These are phyloP conservation scores for Gallinago media DNA, from an alignment of 2,113 vertebrate species.

Conservation along the genomic window DNA sequence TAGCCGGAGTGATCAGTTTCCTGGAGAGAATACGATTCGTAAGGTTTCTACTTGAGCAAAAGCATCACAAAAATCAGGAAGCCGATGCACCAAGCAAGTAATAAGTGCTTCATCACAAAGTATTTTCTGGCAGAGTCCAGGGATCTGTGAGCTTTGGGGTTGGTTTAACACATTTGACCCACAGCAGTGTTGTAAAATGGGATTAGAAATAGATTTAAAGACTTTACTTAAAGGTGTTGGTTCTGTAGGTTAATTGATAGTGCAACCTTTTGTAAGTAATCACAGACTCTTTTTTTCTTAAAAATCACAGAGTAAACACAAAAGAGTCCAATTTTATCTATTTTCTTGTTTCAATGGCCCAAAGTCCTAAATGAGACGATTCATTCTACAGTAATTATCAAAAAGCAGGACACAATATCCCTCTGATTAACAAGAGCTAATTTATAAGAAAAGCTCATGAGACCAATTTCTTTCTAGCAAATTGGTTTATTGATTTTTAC, in stretches of 20 bases:
- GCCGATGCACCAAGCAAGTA: not conserved
- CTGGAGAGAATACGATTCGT: not conserved
- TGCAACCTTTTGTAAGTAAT: not conserved
- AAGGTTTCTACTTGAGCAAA: not conserved
- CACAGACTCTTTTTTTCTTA: not conserved
- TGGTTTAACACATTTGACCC: not conserved
- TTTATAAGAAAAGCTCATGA: not conserved
- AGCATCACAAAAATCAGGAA: not conserved
- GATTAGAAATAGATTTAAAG: not conserved
- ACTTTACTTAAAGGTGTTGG: not conserved
- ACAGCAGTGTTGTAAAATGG: not conserved
- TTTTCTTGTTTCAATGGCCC: not conserved
- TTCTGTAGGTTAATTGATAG: not conserved
- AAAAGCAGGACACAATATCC: not conserved
- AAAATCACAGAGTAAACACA: not conserved
- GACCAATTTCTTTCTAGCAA: not conserved
- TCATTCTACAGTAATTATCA: not conserved
- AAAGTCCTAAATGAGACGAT: not conserved
- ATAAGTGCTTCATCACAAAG: not conserved
- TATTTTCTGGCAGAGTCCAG: not conserved
- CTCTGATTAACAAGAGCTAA: not conserved
- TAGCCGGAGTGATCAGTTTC: not conserved
- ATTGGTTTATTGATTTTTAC: not conserved
- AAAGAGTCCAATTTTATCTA: not conserved
- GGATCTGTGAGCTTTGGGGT: not conserved